Evolutionary conservation across 2,113 vertebrate genomes (phyloP).

Genomic region (Cyprinodon brontotheroides): DNA sequence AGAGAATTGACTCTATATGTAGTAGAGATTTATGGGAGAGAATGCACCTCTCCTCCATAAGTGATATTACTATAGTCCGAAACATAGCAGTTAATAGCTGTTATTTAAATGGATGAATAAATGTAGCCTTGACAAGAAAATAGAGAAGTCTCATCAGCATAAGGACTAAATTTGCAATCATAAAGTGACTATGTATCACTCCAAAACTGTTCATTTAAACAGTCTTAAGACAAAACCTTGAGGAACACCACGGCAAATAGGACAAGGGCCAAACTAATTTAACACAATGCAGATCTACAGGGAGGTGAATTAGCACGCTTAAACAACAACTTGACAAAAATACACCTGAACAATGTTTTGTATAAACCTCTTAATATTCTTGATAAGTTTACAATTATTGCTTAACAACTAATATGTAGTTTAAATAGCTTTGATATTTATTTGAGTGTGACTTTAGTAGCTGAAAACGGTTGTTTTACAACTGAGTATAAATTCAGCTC

Average conservation of each 20-base stretch:
- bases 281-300: too few species aligned
- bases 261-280: too few species aligned
- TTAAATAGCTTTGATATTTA: too few species aligned
- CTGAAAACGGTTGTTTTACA: too few species aligned
- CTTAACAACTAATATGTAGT: too few species aligned
- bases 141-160: neutral
- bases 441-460: too few species aligned
- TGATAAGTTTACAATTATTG: neutral
- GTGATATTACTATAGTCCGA: neutral
- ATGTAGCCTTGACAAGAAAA: neutral
- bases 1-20: neutral
- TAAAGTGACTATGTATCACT: neutral
- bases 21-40: neutral
- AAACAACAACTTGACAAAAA: neutral
- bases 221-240: neutral
- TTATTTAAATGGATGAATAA: too few species aligned
- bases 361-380: neutral
- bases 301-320: too few species aligned
- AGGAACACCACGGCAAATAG: neutral
- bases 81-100: too few species aligned
- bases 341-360: neutral
- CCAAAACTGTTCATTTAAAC: neutral
- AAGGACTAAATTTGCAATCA: neutral
- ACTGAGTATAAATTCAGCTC: too few species aligned
- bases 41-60: neutral